phyloP scores from a whole-genome alignment of 2,797 vertebrate species.

The Gadopsis marmoratus region DNA sequence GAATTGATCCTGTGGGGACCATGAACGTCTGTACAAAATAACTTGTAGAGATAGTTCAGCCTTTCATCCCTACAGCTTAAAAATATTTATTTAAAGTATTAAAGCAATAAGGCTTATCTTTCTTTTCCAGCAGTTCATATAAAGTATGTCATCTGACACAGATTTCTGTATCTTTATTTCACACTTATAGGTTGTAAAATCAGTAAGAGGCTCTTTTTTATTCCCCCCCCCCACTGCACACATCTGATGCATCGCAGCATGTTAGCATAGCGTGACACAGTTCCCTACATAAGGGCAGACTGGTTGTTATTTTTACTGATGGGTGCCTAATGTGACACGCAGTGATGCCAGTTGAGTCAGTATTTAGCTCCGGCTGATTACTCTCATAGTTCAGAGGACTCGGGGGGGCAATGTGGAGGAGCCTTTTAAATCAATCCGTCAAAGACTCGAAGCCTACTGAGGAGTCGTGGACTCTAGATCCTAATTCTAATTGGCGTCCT shows the following conservation, averaged over 20 bases:
- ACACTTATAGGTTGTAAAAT: conserved; percentile 17
- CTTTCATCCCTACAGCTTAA: background rate
- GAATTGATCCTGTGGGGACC: background rate
- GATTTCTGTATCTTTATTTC: conserved; percentile 18
- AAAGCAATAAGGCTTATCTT: background rate
- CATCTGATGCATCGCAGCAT: conserved; percentile 50
- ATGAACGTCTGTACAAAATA: background rate
- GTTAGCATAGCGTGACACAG: conserved; percentile 73
- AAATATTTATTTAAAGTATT: background rate
- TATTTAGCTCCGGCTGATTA: conserved; percentile 82
- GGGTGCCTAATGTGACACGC: conserved; percentile 79
- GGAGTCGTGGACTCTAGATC: conserved; percentile 34
- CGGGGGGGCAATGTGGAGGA: conserved; percentile 53
- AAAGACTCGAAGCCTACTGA: conserved; percentile 41
- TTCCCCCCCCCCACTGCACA: conserved; percentile 43
- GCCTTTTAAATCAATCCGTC: conserved; percentile 76
- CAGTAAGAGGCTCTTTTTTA: conserved; percentile 4
- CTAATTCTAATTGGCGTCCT: conserved; percentile 39
- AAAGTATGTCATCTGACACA: background rate
- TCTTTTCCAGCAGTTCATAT: background rate
- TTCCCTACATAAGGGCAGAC: conserved; percentile 74
- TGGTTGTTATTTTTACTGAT: conserved; percentile 86
- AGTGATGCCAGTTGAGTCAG: conserved; percentile 74
- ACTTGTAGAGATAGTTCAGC: conserved; percentile 1
- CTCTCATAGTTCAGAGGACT: conserved; percentile 77